Evolutionary conservation across 2,113 vertebrate species (phyloP).

Genomic region (Oenanthe melanoleuca): DNA sequence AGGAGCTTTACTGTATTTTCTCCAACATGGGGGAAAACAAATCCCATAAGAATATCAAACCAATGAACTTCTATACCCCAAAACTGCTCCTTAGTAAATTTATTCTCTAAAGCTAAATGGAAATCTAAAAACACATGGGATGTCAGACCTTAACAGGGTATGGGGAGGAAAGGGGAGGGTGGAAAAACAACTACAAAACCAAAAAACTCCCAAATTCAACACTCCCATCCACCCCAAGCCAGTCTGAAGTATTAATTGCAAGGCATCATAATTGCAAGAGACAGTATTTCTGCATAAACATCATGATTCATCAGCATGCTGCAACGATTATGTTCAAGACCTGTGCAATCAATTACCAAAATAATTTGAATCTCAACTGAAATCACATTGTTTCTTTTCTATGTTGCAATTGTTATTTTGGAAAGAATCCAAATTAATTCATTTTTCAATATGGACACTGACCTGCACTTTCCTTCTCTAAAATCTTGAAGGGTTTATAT

Average conservation of each 20-base stretch:
- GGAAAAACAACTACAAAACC: not conserved
- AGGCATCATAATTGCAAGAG: not conserved
- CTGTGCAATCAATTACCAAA: not conserved
- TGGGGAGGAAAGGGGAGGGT: not conserved
- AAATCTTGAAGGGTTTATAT: not conserved
- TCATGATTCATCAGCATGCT: not conserved
- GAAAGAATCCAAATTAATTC: conserved; percentile 35
- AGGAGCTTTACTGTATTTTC: not conserved
- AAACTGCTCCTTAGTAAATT: not conserved
- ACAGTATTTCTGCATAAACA: conserved; percentile 47
- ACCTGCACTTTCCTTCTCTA: not conserved
- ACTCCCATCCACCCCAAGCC: not conserved
- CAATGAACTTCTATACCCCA: not conserved
- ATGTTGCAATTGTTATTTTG: conserved; percentile 7
- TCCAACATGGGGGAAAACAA: not conserved
- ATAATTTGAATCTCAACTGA: conserved; percentile 32
- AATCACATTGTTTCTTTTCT: conserved; percentile 47
- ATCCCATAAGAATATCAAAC: not conserved
- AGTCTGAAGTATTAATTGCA: not conserved
- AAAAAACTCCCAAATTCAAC: not conserved
- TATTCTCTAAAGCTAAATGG: not conserved
- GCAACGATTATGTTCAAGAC: not conserved
- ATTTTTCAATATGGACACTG: not conserved
- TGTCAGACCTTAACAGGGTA: not conserved
- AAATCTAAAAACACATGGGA: not conserved